A percentile compares a stretch with the other conserved stretches of the same genome.
Conservation (phyloP, 2,888 invertebrate species). For the Barypeithes pellucidus region DNA sequence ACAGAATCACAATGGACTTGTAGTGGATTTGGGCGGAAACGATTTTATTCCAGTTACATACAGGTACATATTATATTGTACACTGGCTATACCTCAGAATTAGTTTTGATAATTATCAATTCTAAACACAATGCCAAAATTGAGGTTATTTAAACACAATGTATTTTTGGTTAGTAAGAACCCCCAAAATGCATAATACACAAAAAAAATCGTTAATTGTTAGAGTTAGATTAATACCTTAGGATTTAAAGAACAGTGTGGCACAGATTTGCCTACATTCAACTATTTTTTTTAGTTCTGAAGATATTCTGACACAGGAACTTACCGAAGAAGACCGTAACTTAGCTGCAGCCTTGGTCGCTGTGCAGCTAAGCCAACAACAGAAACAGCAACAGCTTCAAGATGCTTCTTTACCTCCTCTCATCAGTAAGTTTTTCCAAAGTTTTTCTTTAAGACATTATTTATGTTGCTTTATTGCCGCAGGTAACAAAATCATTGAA, state of each 20-base stretch:
- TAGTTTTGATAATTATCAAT: too few species aligned
- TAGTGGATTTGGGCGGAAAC: conserved; percentile 68
- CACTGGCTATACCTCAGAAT: neutral
- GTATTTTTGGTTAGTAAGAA: too few species aligned
- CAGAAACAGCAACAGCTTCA: conserved; percentile 74
- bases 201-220: too few species aligned
- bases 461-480: neutral
- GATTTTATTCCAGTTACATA: conserved; percentile 70
- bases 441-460: neutral
- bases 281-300: conserved; percentile 62
- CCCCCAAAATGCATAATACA: too few species aligned
- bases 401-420: conserved; percentile 60
- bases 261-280: too few species aligned
- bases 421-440: conserved; percentile 54
- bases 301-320: conserved; percentile 69
- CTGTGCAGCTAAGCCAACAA: conserved; percentile 76
- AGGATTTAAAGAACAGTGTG: too few species aligned
- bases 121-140: too few species aligned
- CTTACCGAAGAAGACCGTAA: conserved; percentile 76
- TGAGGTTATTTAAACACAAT: too few species aligned
- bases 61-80: conserved; percentile 43
- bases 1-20: conserved; percentile 68
- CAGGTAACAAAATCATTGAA: conserved; percentile 62
- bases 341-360: conserved; percentile 76
- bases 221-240: too few species aligned